Evolutionary conservation across 2,888 invertebrate genomes (phyloP), one percentile per base, ranked within the genome.

Genomic region (Metallyticus violacea): DNA sequence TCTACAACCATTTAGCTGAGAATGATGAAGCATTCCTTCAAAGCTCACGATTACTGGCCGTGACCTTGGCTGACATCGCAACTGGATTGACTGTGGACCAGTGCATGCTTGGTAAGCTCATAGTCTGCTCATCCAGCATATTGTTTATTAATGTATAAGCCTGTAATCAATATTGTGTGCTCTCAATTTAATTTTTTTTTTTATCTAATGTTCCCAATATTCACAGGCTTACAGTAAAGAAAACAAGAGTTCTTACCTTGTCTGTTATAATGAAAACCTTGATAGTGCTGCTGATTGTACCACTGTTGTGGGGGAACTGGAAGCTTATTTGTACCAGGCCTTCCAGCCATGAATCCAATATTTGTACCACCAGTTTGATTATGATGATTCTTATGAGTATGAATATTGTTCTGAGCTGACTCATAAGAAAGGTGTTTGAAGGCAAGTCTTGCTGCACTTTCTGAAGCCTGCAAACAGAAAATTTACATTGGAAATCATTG

Each of bases 231-330:
- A 62, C 9, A 62, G 22, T 62, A 15, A 62, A 62, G 15, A 9
- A 62, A 62, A 4, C 22, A n/a, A 1, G 2, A 62, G 4, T 62
- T 3, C 81, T 81, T 25, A 81, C 81, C 81, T 81, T 26, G 81
- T n/a, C 30, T 81, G 7, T 81, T 81, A 29, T 27, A 30, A n/a
- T 15, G 81, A 81, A 26, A 81, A 9, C 25, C 30, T 22, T 77
- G 29, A 1, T 77, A 77, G 9, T 30, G 76, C 6, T 83, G 84
- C 4, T 79, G 81, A 88, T 87, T 89, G 40, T 88, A 89, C 89
- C 89, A 89, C 76, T 89, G 89, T 77, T 89, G 89, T 26, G 90
- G 90, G 22, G 90, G 90, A 22, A 90, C 88, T 40, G 90, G 88
- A 77, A 90, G 86, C 29, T 89, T 88, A 80, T 89, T 90, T 79